Evolutionary conservation across 64 coral and sea anemone genomes (phyloP).

Genomic region (Dendronephthya gigantea): DNA sequence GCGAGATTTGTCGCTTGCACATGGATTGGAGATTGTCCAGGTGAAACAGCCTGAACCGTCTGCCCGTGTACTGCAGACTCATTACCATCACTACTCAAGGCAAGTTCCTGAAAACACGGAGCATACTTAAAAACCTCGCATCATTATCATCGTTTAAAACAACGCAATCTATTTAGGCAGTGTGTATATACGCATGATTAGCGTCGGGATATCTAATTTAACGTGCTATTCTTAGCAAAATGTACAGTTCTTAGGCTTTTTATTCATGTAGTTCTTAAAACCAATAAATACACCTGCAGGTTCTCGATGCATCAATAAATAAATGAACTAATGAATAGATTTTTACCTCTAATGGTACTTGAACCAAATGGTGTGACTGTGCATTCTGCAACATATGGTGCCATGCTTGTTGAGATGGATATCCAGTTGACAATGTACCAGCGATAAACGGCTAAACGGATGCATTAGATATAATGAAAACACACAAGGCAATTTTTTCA

Average conservation of each 20-base stretch:
- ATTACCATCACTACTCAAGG: neutral
- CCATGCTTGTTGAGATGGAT: constrained; percentile 6
- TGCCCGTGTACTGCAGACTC: constrained; percentile 13
- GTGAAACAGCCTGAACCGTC: constrained; percentile 4
- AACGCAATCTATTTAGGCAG: too few relatives aligned
- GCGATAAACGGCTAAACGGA: neutral
- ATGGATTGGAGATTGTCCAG: neutral
- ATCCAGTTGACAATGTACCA: neutral
- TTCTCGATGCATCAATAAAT: neutral
- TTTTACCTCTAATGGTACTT: neutral
- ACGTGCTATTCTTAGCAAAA: too few relatives aligned
- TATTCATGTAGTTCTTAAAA: too few relatives aligned
- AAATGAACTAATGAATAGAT: neutral
- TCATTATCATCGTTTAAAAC: too few relatives aligned
- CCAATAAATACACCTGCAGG: too few relatives aligned
- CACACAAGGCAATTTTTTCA: too few relatives aligned
- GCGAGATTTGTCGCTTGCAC: neutral
- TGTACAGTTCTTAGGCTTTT: too few relatives aligned
- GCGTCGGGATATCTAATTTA: too few relatives aligned
- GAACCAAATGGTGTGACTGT: neutral
- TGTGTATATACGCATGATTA: too few relatives aligned
- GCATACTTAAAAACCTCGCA: neutral
- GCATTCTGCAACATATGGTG: constrained; percentile 10
- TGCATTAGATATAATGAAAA: too few relatives aligned
- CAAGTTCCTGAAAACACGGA: neutral